Evolutionary conservation across 2,888 invertebrate genomes (phyloP).

Genomic region (Thysanoteuthis rhombus): DNA sequence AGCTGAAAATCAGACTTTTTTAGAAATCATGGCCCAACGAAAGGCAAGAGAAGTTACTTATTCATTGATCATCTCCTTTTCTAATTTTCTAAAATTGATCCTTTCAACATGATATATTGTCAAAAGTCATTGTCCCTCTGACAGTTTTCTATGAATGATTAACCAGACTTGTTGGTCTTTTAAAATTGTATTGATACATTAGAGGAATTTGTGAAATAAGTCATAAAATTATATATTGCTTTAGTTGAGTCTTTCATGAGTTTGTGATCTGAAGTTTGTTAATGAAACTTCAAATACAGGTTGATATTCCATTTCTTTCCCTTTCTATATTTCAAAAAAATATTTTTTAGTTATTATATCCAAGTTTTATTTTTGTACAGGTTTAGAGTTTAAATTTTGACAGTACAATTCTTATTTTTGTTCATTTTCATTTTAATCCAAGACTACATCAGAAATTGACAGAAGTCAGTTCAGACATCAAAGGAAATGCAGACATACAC

Average conservation of each 20-base stretch:
- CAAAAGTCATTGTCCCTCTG: too few species aligned
- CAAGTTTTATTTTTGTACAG: neutral
- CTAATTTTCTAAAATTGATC: too few species aligned
- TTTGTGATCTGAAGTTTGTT: neutral
- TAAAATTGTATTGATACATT: neutral
- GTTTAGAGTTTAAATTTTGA: neutral
- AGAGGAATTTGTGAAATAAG: neutral
- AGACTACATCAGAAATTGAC: neutral
- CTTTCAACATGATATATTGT: too few species aligned
- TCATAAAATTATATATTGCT: neutral
- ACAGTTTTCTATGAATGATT: too few species aligned
- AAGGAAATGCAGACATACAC: neutral
- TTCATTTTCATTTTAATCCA: neutral
- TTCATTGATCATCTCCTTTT: too few species aligned
- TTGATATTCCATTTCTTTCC: neutral
- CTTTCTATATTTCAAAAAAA: neutral
- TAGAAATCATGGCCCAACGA: too few species aligned
- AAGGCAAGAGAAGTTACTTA: too few species aligned
- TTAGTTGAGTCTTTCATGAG: neutral
- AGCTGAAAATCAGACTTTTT: too few species aligned
- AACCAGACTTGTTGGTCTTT: too few species aligned
- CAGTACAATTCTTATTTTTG: neutral
- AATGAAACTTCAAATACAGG: neutral
- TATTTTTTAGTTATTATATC: neutral
- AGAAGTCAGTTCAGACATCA: neutral